Base-by-base conservation (phyloP, 2,888 invertebrate species). In the Protonemura montana region DNA sequence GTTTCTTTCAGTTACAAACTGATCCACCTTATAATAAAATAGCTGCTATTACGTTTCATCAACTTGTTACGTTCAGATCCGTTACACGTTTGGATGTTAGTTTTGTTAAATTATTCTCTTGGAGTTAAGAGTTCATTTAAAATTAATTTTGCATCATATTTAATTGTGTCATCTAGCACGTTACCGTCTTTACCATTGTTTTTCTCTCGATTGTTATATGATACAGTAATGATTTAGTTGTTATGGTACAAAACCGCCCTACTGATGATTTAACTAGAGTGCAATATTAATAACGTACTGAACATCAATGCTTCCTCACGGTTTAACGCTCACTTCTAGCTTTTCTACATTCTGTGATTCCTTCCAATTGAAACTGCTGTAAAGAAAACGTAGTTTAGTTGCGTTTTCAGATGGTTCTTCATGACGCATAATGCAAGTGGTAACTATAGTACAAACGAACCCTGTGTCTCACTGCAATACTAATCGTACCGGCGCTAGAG, bases 381-480 rank as follows among this genome's bases (percentile, higher is more conserved):
- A 16, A 21, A 59, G 59, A 59, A 59, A 59, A 59, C 59, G 59
- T 21, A 10, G 16, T 2, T 21, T 59, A 59, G 59, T 59, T 59
- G 59, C 59, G 59, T 59, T 78, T 78, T 78, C 28, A 10, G 28
- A 26, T 10, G 78, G 78, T 25, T n/a, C 78, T 78, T 21, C 25
- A 7, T 78, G 27, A 78, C 27, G 28, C 27, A n/a, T 10, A 27
- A 78, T 78, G 28, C 13, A 78, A 27, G 78, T 28, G 78, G 28
- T 78, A 78, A 78, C 26, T 82, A 82, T 84, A 84, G 84, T 84
- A 84, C 84, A 84, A 84, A 84, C 59, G 13, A 76, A 84, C 59
- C 76, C 27, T 28, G 26, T 82, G 41, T 82, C 59, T 84, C 76
- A 76, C 59, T 84, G 84, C 84, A 84, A 84, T 84, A 84, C 81